These are phyloP conservation scores for Metalampra italica DNA, from an alignment of 2,888 invertebrate species.

Conservation along the genomic window DNA sequence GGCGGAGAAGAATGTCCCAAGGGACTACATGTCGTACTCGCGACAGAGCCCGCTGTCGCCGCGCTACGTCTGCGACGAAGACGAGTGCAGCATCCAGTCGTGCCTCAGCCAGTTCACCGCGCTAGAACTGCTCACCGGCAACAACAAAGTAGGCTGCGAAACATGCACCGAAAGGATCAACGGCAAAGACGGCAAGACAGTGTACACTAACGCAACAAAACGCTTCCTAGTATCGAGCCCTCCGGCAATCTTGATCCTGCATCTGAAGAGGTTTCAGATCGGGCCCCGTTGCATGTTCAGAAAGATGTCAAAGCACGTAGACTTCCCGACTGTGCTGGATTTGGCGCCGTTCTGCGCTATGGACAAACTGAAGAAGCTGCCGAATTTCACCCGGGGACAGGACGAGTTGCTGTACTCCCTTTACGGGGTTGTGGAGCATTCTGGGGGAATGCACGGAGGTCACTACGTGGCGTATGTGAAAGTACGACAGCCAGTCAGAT, in stretches of 20 bases:
- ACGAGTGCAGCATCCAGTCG: constrained; percentile 90
- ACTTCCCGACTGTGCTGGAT: constrained; percentile 91
- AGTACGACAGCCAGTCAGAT: constrained; percentile 81
- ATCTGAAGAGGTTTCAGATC: constrained; percentile 97
- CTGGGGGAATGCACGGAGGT: constrained; percentile 91
- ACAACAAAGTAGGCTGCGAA: constrained; percentile 96
- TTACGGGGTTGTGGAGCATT: constrained; percentile 97
- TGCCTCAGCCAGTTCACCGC: constrained; percentile 96
- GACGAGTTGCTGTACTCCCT: constrained; percentile 89
- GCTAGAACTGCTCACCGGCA: constrained; percentile 92
- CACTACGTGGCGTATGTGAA: constrained; percentile 97
- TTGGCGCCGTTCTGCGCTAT: constrained; percentile 93
- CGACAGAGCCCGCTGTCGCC: constrained; percentile 78
- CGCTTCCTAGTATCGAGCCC: constrained; percentile 93
- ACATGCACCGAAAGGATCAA: constrained; percentile 89
- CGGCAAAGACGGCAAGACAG: constrained; percentile 83
- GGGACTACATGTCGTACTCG: constrained; percentile 50
- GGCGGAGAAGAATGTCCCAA: constrained; percentile 40
- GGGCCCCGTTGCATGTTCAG: constrained; percentile 83
- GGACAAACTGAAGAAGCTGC: constrained; percentile 80
- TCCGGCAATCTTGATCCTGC: constrained; percentile 95
- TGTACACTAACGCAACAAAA: constrained; percentile 90
- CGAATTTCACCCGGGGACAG: constrained; percentile 80
- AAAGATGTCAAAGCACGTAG: constrained; percentile 92
- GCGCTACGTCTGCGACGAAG: constrained; percentile 85